Base-by-base conservation (phyloP, 2,888 invertebrate genomes). In the Azorinus chamasolen region DNA sequence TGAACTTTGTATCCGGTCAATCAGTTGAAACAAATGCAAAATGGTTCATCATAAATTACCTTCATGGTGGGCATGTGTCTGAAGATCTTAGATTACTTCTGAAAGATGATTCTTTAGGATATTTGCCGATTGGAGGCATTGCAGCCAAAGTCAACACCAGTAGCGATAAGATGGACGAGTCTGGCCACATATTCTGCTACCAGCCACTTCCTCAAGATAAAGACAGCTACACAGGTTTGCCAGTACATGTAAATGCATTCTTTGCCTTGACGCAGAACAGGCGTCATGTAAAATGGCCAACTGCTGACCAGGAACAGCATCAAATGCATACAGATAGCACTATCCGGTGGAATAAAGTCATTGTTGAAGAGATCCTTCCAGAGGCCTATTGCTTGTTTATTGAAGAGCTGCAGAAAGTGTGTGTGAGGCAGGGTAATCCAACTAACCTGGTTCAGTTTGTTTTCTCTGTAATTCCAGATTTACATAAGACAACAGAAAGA, bases 171-270 rank as follows among this genome's bases (percentile, higher is more conserved):
- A 24, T 16, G 16, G 14, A 57, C 12, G 43, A 43, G n/a, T 45
- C 27, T 5, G 65, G 70, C 12, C 70, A 76, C 14, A 54, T 76
- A 22, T 76, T 76, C 48, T 69, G 69, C 25, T 76, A 61, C 54
- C 69, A 70, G 27, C 75, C 75, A 8, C 46, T 76, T 22, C 75
- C 75, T 10, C 70, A 70, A 41, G 75, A 76, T 32, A 59, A 22
- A 1, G 22, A 45, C 22, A 50, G 51, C 24, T 18, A 27, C 24
- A 70, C 75, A n/a, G 70, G 70, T 0, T 27, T 76, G 22, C 75
- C 75, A 20, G 70, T 76, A 6, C 70, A 76, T 50, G 24, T 76
- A 3, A 76, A 76, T 65, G 75, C 59, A 20, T 70, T 70, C 27
- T 76, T 76, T 51, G 75, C 69, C 22, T 25, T 76, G 0, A 65